Base-by-base conservation (phyloP, 2,113 vertebrate species). In the Lepidothrix coronata region DNA sequence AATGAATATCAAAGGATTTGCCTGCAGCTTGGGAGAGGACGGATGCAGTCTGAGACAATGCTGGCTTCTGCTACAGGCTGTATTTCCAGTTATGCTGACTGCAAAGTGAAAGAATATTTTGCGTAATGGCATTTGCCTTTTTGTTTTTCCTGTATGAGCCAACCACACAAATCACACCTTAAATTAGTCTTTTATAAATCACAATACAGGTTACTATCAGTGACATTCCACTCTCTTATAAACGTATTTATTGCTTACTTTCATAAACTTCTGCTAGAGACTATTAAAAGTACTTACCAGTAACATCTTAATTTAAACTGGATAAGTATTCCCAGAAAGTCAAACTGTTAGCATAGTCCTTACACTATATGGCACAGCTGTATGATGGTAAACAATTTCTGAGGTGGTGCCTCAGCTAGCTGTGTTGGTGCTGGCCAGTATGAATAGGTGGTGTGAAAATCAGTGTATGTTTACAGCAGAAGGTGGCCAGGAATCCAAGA, bases 21-120 rank as follows among this genome's bases (percentile, higher is more conserved):
- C 51, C 71, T 85, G 89, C 41, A 94, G 81, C 62, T 31, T 95
- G 74, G 74, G 81, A 89, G 81, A 78, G 73, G 16, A 89, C 1
- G 8, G 37, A 68, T 92, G 41, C 44, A 62, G 33, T 48, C 81
- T 95, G 74, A 93, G 52, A 73, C 70, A 94, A 81, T 28, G 37
- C 37, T 91, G 62, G 8, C 74, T 89, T 88, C 48, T 89, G n/a
- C 74, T 67, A 70, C 62, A 70, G 76, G 62, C 87, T 82, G 49
- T 83, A 37, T 66, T 94, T 93, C 67, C 79, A 94, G 43, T 78
- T 85, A 72, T 20, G 33, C 59, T 62, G 12, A 85, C 52, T 74
- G 51, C 72, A 55, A 74, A 91, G 55, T 72, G 61, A 87, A 92
- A 96, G 76, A 67, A 24, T 51, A 77, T 85, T 91, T 90, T 92